Conservation (phyloP, 2,888 invertebrate species). For the Callyntrura guangdongensis region DNA sequence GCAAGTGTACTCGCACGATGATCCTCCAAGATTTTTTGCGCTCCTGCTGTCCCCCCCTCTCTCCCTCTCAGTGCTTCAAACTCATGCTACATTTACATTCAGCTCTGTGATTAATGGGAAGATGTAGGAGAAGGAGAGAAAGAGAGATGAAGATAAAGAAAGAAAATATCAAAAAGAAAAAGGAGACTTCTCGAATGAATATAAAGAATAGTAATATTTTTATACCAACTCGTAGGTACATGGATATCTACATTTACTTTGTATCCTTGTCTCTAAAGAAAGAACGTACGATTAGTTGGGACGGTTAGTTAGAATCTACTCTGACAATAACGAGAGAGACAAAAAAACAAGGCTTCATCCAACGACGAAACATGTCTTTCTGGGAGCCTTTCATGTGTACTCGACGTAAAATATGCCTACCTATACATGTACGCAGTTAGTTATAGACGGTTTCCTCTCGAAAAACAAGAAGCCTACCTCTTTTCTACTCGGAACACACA, state of each 20-base stretch:
- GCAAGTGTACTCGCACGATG: background rate
- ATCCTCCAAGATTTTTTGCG: background rate
- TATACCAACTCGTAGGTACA: background rate
- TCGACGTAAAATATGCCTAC: background rate
- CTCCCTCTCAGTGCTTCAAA: background rate
- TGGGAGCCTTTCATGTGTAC: background rate
- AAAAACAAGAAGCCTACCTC: background rate
- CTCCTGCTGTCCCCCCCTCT: background rate
- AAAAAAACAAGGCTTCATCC: background rate
- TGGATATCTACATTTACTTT: background rate
- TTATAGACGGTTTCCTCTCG: background rate
- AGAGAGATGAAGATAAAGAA: background rate
- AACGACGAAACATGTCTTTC: slow-evolving; percentile 21
- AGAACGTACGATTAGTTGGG: background rate
- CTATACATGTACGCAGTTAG: background rate
- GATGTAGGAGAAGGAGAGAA: background rate
- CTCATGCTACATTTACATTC: background rate
- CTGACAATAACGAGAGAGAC: slow-evolving; percentile 4
- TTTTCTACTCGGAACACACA: background rate
- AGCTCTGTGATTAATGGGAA: slow-evolving; percentile 57
- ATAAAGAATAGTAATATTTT: slow-evolving; percentile 24
- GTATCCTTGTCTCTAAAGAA: background rate
- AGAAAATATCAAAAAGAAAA: slow-evolving; percentile 4
- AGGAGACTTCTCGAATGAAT: slow-evolving; percentile 54
- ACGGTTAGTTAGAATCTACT: slow-evolving; percentile 43